Evolutionary conservation across 2,113 vertebrate species (phyloP).

Genomic region (Neodontobutis hainanensis): DNA sequence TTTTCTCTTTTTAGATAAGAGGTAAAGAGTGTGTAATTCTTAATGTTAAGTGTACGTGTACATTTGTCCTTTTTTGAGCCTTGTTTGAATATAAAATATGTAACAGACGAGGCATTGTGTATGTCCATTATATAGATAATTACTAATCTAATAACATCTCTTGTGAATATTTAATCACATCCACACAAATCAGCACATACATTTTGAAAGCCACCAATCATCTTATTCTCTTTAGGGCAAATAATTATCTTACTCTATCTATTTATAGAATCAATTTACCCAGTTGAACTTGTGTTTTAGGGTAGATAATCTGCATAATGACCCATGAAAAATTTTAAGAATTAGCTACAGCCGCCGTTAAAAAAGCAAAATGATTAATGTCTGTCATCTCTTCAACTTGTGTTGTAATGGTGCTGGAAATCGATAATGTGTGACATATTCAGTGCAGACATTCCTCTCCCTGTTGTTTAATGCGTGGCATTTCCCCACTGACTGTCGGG

Average conservation of each 20-base stretch:
- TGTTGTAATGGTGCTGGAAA: conserved; percentile 47
- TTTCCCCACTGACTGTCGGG: conserved; percentile 39
- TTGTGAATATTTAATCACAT: conserved; percentile 31
- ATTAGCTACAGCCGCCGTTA: conserved; percentile 33
- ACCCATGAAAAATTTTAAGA: conserved; percentile 24
- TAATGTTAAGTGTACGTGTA: too few relatives aligned
- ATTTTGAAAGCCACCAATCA: conserved; percentile 48
- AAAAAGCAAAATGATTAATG: conserved; percentile 59
- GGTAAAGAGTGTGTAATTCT: too few relatives aligned
- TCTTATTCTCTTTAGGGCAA: conserved; percentile 10
- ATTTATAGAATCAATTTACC: conserved; percentile 26
- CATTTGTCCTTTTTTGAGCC: too few relatives aligned
- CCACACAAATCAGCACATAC: conserved; percentile 24
- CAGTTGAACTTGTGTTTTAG: conserved; percentile 22
- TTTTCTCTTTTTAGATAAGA: too few relatives aligned
- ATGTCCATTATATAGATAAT: not conserved
- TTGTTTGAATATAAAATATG: conserved; percentile 7
- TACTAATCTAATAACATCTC: too few relatives aligned
- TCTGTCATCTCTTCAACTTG: conserved; percentile 58
- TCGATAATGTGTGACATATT: conserved; percentile 63
- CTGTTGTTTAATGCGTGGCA: conserved; percentile 34
- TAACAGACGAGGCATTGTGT: not conserved
- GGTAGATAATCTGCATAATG: conserved; percentile 23
- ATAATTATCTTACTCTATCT: conserved; percentile 29
- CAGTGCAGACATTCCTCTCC: conserved; percentile 53